Conservation (phyloP, 2,113 vertebrate genomes). For the Sinocyclocheilus grahami region DNA sequence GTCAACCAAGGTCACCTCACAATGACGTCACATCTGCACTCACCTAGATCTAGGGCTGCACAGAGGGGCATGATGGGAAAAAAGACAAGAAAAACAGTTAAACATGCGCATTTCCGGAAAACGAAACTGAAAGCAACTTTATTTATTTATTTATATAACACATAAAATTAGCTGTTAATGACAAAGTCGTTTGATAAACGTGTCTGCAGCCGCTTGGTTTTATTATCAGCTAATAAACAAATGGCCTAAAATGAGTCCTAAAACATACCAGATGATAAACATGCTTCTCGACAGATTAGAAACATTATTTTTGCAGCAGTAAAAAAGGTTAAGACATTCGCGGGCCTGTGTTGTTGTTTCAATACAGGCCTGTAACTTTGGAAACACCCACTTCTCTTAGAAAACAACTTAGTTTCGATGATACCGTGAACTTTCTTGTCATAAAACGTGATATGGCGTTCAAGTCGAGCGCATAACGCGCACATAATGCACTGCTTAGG, state of each 20-base stretch:
- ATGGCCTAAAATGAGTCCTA: neutral
- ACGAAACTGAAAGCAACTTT: constrained; percentile 38
- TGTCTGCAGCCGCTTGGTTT: neutral
- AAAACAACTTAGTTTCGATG: neutral
- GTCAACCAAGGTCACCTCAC: neutral
- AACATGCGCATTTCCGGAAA: neutral
- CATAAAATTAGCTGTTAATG: neutral
- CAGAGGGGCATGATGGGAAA: constrained; percentile 5
- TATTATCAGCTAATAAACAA: neutral
- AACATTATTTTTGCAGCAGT: neutral
- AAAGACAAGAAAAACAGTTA: constrained; percentile 39
- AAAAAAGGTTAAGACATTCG: neutral
- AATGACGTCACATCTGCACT: constrained; percentile 49
- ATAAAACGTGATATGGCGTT: neutral
- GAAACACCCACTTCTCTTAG: constrained; percentile 9
- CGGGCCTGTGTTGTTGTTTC: constrained; percentile 21
- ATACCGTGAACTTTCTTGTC: neutral
- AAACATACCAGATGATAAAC: neutral
- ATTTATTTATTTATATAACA: neutral
- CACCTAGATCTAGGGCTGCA: constrained; percentile 63
- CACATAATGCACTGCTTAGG: no score
- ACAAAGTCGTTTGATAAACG: neutral
- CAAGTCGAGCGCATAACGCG: neutral
- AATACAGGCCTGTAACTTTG: constrained; percentile 3
- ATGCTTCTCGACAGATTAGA: neutral